phyloP scores from a whole-genome alignment of 2,888 invertebrate species.

The Cheilosia impressa region DNA sequence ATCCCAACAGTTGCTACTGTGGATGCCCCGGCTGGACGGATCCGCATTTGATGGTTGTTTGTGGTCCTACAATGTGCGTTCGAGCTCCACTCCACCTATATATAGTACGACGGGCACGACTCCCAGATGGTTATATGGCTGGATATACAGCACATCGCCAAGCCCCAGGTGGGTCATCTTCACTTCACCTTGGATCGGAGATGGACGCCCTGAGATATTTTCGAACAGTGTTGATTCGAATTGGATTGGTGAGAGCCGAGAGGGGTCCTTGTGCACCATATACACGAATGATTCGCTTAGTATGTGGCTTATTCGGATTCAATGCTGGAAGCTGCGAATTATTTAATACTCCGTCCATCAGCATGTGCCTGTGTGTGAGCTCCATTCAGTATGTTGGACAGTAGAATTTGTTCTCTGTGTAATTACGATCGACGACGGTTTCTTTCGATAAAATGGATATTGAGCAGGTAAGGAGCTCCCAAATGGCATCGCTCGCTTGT shows the following conservation, averaged over 20 bases:
- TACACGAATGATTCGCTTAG: not conserved
- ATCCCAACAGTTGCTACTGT: conserved; percentile 76
- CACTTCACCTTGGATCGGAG: conserved; percentile 46
- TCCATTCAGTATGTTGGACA: conserved; percentile 14
- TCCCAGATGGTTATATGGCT: conserved; percentile 38
- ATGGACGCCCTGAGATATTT: conserved; percentile 46
- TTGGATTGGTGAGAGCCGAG: conserved; percentile 14
- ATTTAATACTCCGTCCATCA: conserved; percentile 50
- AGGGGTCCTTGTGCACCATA: not conserved
- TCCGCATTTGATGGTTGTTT: conserved; percentile 64
- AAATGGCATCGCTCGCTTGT: conserved; percentile 40
- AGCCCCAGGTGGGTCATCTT: conserved; percentile 63
- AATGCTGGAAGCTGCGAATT: conserved; percentile 59
- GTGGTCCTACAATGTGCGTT: conserved; percentile 48
- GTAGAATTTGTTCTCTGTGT: conserved; percentile 68
- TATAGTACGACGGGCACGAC: not conserved
- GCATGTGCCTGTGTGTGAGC: conserved; percentile 5
- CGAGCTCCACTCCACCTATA: conserved; percentile 20
- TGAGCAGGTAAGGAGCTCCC: conserved; percentile 51
- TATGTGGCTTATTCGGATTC: conserved; percentile 62
- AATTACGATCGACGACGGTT: conserved; percentile 58
- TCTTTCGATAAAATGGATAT: conserved; percentile 56
- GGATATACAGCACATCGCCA: not conserved
- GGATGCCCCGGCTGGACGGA: conserved; percentile 39
- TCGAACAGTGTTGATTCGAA: conserved; percentile 14